Evolutionary conservation across 1,140 invertebrate genomes (phyloP), one percentile per base, ranked within the genome.

Genomic region (Drosophila oshimai): DNA sequence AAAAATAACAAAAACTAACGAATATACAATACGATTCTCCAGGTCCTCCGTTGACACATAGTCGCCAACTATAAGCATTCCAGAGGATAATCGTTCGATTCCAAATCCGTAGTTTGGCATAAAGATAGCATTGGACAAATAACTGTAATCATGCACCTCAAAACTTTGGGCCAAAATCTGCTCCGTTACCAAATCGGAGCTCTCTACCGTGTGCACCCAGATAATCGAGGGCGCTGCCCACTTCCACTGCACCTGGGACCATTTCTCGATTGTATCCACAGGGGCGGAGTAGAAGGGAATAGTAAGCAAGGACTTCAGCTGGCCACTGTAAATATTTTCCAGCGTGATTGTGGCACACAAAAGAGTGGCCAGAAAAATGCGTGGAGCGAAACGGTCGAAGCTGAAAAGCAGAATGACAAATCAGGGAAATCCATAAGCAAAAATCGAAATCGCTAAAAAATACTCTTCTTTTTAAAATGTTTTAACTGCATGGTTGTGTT

Each of bases 301-400:
- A 0, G 89, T 90, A 3, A 90, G 50, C 58, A 90, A 29, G 0
- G 89, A 90, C 55, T 90, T 90, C 0, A 90, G 34, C 29, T 90
- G 83, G 1, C 89, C 89, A 34, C 87, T 89, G 73, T 90, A 90
- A 9, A 84, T 90, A 39, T 90, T 90, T 45, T 90, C 89, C 62
- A 90, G 53, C 0, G 87, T 90, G 2, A 90, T 89, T 0, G 89
- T 88, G 12, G 89, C 89, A 41, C 84, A 89, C 0, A 90, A 41
- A 12, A 90, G 37, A 3, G 76, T 73, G 10, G 86, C 74, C 41
- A 90, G 41, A 55, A 89, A 90, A 9, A 90, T 71, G 3, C 89
- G 76, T 0, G 76, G 60, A 0, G 83, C 74, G 46, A 81, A 84
- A 4, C 73, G 57, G 53, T 75, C 29, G 33, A 77, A 87, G 0